These are phyloP conservation scores for Rhinichthys klamathensis DNA, from an alignment of 2,113 vertebrate species.

Conservation along the genomic window DNA sequence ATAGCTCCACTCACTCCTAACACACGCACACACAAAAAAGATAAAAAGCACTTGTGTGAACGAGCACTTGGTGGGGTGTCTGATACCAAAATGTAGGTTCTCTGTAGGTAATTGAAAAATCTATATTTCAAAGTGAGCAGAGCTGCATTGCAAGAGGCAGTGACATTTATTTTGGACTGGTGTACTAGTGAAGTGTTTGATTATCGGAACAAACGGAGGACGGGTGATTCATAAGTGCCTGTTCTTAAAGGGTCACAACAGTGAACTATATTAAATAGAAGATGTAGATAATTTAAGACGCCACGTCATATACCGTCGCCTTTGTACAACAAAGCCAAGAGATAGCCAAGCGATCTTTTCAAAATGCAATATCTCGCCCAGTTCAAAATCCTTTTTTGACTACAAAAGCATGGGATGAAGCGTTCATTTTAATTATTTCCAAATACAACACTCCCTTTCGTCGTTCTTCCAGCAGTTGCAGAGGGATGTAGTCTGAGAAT, in stretches of 20 bases:
- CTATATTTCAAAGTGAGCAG: slow-evolving; percentile 53
- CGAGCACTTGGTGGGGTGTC: slow-evolving; percentile 26
- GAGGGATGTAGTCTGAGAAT: not conserved
- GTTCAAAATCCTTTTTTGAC: not conserved
- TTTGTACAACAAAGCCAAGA: slow-evolving; percentile 23
- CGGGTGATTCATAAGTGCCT: not conserved
- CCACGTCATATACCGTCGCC: not conserved
- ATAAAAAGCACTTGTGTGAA: slow-evolving; percentile 20
- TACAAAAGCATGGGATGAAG: not conserved
- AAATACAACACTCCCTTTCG: not conserved
- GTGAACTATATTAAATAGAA: slow-evolving; percentile 27
- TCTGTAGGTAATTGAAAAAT: slow-evolving; percentile 53
- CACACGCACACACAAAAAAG: not conserved
- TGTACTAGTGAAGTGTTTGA: slow-evolving; percentile 22
- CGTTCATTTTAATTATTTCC: not conserved
- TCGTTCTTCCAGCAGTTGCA: not conserved
- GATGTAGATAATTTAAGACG: not conserved
- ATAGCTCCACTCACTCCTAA: not conserved
- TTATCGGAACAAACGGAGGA: not conserved
- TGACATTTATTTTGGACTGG: slow-evolving; percentile 44
- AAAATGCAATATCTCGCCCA: slow-evolving; percentile 5
- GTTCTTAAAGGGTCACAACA: slow-evolving; percentile 2
- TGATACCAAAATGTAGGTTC: slow-evolving; percentile 53
- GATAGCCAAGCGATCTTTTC: not conserved
- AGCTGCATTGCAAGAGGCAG: slow-evolving; percentile 43